Base-by-base conservation (phyloP, 2,797 vertebrate species). In the Schizopygopsis pylzovi region DNA sequence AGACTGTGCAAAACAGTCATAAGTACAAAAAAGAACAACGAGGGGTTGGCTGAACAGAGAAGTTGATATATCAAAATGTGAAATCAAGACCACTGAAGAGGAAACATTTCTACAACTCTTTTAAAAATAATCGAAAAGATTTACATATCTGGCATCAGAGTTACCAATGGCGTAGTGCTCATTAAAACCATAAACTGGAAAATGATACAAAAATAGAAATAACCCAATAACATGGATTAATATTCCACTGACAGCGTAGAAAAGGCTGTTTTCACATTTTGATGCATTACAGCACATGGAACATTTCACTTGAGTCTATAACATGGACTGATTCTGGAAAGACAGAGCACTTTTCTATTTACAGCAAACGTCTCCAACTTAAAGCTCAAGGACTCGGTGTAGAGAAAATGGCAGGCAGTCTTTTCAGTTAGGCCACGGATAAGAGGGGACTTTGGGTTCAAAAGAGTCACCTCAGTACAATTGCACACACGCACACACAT, bases 1-100 rank as follows among this genome's bases (percentile, higher is more conserved):
- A 90, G 80, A 11, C 90, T 93, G 94, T 94, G 94, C 94, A 95
- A 94, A 93, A 89, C 92, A 86, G 91, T 85, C 81, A 78, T 68
- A 89, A 54, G 61, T 87, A 90, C 82, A 86, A 92, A 89, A 85
- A 89, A 87, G 56, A 87, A 56, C 75, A 81, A 89, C 89, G 70
- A 88, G 87, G 37, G 75, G 33, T 81, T 39, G 61, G 54, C n/a
- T 77, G 43, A 87, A 68, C 67, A 76, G 22, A 54, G 65, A 78
- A 15, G 77, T 84, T 86, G 41, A 80, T 7, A 72, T 88, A 90
- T 91, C 83, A 90, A 93, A 92, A 92, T 87, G 90, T 88, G 89
- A 92, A 91, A 89, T 86, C 81, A 87, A 89, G 61, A 90, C 88
- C 86, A 82, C 84, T 82, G 25, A 88, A 85, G 73, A 83, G 61